Evolutionary conservation across 2,113 vertebrate genomes (phyloP), one percentile per base, ranked within the genome.

Genomic region (Pseudopodoces humilis): DNA sequence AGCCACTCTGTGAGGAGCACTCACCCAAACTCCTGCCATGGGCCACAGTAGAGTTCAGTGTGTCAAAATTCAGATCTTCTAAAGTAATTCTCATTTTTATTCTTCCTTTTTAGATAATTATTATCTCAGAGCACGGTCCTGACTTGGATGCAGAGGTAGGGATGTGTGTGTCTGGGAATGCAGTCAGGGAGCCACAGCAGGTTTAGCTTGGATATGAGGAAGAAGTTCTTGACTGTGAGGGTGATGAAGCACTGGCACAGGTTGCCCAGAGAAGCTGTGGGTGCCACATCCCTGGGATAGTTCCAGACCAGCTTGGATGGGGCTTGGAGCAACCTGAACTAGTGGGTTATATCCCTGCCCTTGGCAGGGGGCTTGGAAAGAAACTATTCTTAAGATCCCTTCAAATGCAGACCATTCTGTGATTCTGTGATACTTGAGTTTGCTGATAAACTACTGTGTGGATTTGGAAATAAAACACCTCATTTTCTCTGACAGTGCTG

Each of bases 391-490:
- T 16, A 55, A 63, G 18, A 25, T 43, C 22, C 56, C 27, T 55
- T 76, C 79, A 31, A 77, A 43, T 14, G 24, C 47, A 77, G 35
- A 31, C 15, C 53, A 7, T 33, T 37, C 41, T 76, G n/a, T 49
- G 50, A 18, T 43, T 55, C 43, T 31, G 43, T 22, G 41, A 31
- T 7, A 12, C 1, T 5, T 14, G 63, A 76, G 20, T 78, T 92
- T 95, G 69, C 22, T 87, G 86, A 37, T 70, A 90, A 84, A 27
- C 78, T 50, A 17, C 21, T 23, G 68, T 17, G 15, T 20, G 65
- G 53, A 67, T 75, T 64, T 75, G 56, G 64, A 80, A 81, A 88
- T 71, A 80, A 97, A 95, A 81, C 20, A 17, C 88, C 65, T 85
- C 60, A 75, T 94, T 89, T 86, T 67, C 67, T 79, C 53, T 63